Base-by-base conservation (phyloP, 2,797 vertebrate species). In the Falco concolor region DNA sequence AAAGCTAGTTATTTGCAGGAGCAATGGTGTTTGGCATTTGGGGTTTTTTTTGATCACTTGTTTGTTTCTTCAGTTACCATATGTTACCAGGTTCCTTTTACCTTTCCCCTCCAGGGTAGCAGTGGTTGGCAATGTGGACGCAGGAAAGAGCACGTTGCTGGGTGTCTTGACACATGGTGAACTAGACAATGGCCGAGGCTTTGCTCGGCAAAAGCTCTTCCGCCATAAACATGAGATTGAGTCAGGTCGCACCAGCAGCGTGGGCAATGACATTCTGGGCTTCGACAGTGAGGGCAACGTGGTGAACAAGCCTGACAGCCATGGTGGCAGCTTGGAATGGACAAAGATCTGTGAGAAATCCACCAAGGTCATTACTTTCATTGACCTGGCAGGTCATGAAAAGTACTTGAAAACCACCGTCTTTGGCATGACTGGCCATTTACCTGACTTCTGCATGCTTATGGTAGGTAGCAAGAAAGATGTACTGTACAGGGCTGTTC, bases 211-310 rank as follows among this genome's bases (percentile, higher is more conserved):
- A 97, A 99, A 99, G 91, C 99, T 99, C 69, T 99, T 99, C 98
- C 98, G 99, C 67, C 99, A 99, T 97, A 99, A 99, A 91, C 99
- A 99, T 3, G 99, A 99, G 98, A 99, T 99, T 83, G 99, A 99
- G 97, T 99, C 99, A 3, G 99, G 99, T 38, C 98, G 99, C 87
- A 99, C 99, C 95, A 99, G 99, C 98, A 99, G 99, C 0, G 99
- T 99, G 89, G 99, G 99, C 93, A 99, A 99, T 2, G 99, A 99
- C 97, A 99, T 99, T 84, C 98, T 99, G 97, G 99, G 99, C 83
- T 99, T 99, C 4, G 99, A 99, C 97, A 99, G 99, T 12, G 98
- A 99, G 93, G 99, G 99, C 79, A 98, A 99, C 15, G 99, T 99
- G 94, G 99, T 99, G 70, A 99, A 99, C 98, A 99, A 99, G 95